These are phyloP conservation scores for Galerucella pusilla DNA, from an alignment of 2,888 invertebrate species.

Conservation along the genomic window DNA sequence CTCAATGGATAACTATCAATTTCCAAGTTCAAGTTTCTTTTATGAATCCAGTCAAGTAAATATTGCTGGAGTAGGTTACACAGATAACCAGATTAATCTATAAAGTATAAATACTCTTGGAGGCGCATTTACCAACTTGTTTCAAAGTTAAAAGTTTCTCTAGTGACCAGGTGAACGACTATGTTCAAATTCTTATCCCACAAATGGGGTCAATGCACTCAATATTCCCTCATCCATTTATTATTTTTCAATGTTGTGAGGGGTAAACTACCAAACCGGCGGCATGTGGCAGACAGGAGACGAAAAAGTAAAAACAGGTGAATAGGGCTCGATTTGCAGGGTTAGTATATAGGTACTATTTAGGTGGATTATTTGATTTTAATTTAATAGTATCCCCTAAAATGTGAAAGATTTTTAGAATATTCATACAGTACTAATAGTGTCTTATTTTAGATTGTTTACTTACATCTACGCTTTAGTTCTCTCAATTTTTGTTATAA, in stretches of 20 bases:
- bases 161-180: neutral
- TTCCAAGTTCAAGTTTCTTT: conserved; percentile 6
- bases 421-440: no score
- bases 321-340: conserved; percentile 17
- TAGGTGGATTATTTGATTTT: neutral
- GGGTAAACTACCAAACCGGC: conserved; percentile 23
- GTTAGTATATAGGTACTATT: neutral
- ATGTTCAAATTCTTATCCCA: conserved; percentile 9
- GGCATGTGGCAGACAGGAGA: conserved; percentile 13
- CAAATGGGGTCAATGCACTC: conserved; percentile 24
- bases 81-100: neutral
- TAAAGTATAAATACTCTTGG: neutral
- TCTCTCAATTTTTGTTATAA: no score
- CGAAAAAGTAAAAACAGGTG: conserved; percentile 20
- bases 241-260: conserved; percentile 20
- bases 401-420: neutral
- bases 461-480: no score
- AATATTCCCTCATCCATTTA: conserved; percentile 17
- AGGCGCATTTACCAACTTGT: neutral
- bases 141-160: neutral
- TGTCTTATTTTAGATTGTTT: no score
- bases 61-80: neutral
- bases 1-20: neutral
- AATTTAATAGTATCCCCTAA: neutral
- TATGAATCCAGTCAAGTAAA: neutral